These are phyloP conservation scores for Acromyrmex charruanus DNA, from an alignment of 1,140 invertebrate species.

Conservation along the genomic window DNA sequence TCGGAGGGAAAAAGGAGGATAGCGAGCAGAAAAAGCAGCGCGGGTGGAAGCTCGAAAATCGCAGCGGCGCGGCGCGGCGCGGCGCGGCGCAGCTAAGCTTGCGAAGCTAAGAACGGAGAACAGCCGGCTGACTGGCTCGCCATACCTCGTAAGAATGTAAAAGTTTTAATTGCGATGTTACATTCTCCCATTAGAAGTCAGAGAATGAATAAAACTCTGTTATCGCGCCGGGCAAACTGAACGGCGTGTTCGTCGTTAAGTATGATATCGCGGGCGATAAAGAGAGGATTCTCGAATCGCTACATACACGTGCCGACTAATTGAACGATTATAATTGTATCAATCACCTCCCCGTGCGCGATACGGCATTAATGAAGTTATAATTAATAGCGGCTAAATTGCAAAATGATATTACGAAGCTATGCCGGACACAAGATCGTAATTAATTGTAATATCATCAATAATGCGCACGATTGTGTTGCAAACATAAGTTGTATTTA, in stretches of 20 bases:
- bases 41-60: constrained; percentile 51
- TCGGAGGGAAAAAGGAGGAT: background rate
- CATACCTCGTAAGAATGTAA: constrained; percentile 49
- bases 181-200: constrained; percentile 54
- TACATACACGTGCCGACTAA: constrained; percentile 16
- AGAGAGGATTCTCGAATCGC: background rate
- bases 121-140: background rate
- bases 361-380: constrained; percentile 63
- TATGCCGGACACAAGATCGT: constrained; percentile 51
- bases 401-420: constrained; percentile 58
- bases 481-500: constrained; percentile 62
- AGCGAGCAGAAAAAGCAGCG: background rate
- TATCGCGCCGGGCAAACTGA: constrained; percentile 30
- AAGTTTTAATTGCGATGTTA: constrained; percentile 63
- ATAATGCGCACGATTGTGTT: constrained; percentile 57
- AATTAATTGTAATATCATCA: constrained; percentile 65
- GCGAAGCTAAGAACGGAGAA: constrained; percentile 21
- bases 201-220: constrained; percentile 46
- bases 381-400: constrained; percentile 64
- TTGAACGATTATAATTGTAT: constrained; percentile 63
- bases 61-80: constrained; percentile 19
- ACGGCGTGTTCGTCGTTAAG: constrained; percentile 26
- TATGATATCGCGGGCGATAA: constrained; percentile 37
- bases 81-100: background rate
- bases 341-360: constrained; percentile 46